phyloP scores from a whole-genome alignment of 2,888 invertebrate species.

The Ashinkailepas kermadecensis region DNA sequence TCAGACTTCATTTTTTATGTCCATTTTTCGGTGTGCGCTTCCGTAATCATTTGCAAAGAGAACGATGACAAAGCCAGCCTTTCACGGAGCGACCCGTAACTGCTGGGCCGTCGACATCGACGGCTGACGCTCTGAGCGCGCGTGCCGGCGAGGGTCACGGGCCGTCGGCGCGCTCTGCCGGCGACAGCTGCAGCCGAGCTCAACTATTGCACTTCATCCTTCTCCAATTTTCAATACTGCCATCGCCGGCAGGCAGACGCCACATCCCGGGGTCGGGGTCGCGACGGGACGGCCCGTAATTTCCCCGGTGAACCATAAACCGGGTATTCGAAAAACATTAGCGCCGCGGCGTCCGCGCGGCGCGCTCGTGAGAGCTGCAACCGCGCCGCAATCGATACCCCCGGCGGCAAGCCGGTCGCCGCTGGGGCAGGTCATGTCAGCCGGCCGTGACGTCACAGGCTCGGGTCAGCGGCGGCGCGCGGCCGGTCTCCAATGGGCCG shows the following conservation, averaged over 20 bases:
- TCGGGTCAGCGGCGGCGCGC: not conserved
- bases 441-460: not conserved
- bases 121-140: too few relatives aligned
- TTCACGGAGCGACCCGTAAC: too few relatives aligned
- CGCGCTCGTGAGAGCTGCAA: constrained; percentile 1
- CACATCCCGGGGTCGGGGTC: not conserved
- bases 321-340: constrained; percentile 15
- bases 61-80: too few relatives aligned
- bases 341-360: not conserved
- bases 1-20: too few relatives aligned
- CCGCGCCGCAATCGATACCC: constrained; percentile 12
- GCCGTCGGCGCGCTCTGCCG: not conserved
- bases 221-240: constrained; percentile 8
- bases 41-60: too few relatives aligned
- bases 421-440: constrained; percentile 15
- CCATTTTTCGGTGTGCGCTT: too few relatives aligned
- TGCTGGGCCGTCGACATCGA: too few relatives aligned
- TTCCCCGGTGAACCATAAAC: constrained; percentile 18
- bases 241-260: not conserved
- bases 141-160: not conserved
- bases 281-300: not conserved
- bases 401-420: not conserved
- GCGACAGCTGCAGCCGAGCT: not conserved
- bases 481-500: not conserved
- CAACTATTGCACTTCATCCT: constrained; percentile 5